Base-by-base conservation (phyloP, 2,888 invertebrate species). In the Trimorus sp. region DNA sequence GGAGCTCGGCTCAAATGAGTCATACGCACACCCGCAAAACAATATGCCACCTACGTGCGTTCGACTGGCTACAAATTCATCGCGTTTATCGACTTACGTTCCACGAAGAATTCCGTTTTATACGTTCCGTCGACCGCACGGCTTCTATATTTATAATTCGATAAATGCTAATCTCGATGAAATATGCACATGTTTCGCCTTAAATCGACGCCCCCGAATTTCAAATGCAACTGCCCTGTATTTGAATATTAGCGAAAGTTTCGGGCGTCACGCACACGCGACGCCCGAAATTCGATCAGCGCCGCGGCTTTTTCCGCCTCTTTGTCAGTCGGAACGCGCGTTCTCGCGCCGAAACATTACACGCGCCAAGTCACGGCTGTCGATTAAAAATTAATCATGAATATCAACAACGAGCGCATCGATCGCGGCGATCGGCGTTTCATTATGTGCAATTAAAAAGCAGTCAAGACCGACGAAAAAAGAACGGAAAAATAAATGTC, bases 361-460 rank as follows among this genome's bases (percentile, higher is more conserved):
- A 54, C 42, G 62, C 54, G 40, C 11, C 49, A 49, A 69, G 68
- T 76, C 54, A 49, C 36, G 58, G 76, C 59, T 62, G 68, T 49
- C 87, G 88, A 90, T 90, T 90, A 90, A 89, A 89, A 90, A 91
- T 90, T 91, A 90, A 90, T 90, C 89, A 89, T 87, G 88, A 90
- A 90, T 90, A 89, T 90, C 89, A 90, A 91, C 89, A 90, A 89
- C 86, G 85, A 83, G 26, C 51, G 49, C 58, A 69, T 79, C 68
- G 58, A 68, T 69, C 36, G 0, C 48, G 45, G 14, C 78, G 85
- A 84, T 14, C 78, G 85, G 85, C 86, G 88, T 87, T 89, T 90
- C 89, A 89, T 90, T 90, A 87, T 86, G 85, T 84, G 88, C 87
- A 90, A 89, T 89, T 90, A 89, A 89, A 89, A 87, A 89, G 88